phyloP scores from a whole-genome alignment of 2,888 invertebrate species.

The Cheiracanthium punctorium region DNA sequence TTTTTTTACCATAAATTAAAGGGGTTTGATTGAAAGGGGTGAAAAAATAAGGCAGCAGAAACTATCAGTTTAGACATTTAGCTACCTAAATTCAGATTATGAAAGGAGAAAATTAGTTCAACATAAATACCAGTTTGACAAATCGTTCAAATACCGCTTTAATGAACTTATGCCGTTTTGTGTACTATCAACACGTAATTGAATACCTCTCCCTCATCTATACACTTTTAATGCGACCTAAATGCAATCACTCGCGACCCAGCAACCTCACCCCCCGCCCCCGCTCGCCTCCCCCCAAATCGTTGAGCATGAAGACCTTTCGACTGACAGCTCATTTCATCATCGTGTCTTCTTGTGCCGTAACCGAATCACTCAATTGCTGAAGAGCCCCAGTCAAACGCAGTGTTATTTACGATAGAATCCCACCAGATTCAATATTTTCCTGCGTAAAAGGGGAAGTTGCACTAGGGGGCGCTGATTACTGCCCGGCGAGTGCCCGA shows the following conservation, averaged over 20 bases:
- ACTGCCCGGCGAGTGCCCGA: constrained; percentile 66
- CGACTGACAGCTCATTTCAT: constrained; percentile 8
- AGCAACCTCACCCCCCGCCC: not conserved
- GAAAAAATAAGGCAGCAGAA: too few species aligned
- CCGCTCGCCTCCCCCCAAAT: too few species aligned
- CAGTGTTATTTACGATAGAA: constrained; percentile 61
- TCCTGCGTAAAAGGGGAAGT: not conserved
- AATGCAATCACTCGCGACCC: not conserved
- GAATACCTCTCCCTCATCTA: not conserved
- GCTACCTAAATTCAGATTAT: too few species aligned
- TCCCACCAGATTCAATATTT: constrained; percentile 20
- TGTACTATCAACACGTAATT: not conserved
- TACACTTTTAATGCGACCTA: not conserved
- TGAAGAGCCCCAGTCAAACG: constrained; percentile 38
- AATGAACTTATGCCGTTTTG: too few species aligned
- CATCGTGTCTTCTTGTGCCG: not conserved
- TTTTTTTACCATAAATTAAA: too few species aligned
- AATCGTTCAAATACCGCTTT: too few species aligned
- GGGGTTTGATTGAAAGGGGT: too few species aligned
- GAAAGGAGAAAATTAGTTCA: too few species aligned
- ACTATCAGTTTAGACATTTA: too few species aligned
- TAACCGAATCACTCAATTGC: constrained; percentile 68
- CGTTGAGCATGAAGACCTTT: constrained; percentile 5
- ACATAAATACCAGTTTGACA: too few species aligned
- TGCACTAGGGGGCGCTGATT: constrained; percentile 51